Percentiles rank a stretch among this genome's conserved stretches.
Conservation (phyloP, 2,113 vertebrate species). For the Rostratula benghalensis region DNA sequence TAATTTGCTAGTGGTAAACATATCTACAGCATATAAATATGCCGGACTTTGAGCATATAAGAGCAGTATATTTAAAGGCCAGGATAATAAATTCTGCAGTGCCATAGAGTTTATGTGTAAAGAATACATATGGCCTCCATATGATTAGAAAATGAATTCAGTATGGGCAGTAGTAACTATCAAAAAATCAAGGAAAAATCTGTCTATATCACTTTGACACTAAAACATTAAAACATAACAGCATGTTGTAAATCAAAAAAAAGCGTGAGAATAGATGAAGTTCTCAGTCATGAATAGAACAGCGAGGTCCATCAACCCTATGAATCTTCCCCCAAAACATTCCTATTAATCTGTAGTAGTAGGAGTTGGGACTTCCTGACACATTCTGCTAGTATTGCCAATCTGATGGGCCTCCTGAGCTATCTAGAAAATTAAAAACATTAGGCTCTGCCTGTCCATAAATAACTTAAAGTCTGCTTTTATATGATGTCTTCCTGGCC, state of each 20-base stretch:
- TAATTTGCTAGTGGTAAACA: background rate
- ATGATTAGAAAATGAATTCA: conserved; percentile 38
- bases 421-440: conserved; percentile 37
- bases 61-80: background rate
- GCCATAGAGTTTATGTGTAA: background rate
- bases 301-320: background rate
- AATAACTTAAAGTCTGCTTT: conserved; percentile 30
- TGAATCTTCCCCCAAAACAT: background rate
- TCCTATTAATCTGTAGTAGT: background rate
- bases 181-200: background rate
- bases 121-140: conserved; percentile 45
- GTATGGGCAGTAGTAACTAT: background rate
- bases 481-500: background rate
- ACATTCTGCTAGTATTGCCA: background rate
- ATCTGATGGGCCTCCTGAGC: background rate
- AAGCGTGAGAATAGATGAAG: background rate
- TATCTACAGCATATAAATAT: background rate
- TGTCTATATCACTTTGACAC: background rate
- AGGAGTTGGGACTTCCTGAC: background rate
- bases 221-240: background rate
- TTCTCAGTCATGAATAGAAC: background rate
- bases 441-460: background rate
- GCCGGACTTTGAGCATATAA: background rate
- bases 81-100: conserved; percentile 7
- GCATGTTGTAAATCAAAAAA: background rate